A percentile compares a stretch with the other conserved stretches of the same genome.
These are phyloP conservation scores for Bufo bufo DNA, from an alignment of 2,113 vertebrate species.

Conservation along the genomic window DNA sequence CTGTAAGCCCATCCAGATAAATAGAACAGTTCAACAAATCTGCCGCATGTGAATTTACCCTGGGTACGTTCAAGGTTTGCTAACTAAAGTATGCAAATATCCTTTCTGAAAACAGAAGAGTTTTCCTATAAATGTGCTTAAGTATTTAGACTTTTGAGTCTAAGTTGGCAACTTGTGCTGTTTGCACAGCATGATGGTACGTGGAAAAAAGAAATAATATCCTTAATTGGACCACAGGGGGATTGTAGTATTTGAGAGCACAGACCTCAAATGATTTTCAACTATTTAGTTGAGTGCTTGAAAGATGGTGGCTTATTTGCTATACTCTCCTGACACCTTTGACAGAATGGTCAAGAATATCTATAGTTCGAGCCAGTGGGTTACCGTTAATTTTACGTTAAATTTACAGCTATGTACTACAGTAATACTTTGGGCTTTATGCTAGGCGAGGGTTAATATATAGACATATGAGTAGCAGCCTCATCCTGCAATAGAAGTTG, in stretches of 20 bases:
- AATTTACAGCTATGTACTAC: neutral
- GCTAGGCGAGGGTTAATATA: neutral
- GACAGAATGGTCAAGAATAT: conserved; percentile 8
- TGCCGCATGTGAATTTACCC: neutral
- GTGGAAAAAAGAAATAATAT: conserved; percentile 21
- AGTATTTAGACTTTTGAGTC: neutral
- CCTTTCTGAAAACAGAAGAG: neutral
- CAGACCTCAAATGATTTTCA: conserved; percentile 7
- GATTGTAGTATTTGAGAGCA: conserved; percentile 6
- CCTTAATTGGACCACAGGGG: conserved; percentile 31
- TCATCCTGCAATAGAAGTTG: neutral
- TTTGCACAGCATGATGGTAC: neutral
- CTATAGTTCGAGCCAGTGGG: neutral
- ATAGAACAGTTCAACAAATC: neutral
- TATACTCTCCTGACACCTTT: conserved; percentile 5
- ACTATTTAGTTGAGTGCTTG: neutral
- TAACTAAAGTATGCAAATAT: neutral
- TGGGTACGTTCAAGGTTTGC: neutral
- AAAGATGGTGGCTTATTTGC: neutral
- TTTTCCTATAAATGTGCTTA: neutral
- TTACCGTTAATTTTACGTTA: neutral
- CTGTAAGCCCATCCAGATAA: no score
- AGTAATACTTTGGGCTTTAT: neutral
- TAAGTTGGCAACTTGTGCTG: neutral
- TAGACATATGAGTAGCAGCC: neutral